Evolutionary conservation across 2,888 invertebrate species (phyloP).

Genomic region (Mythimna albipuncta): DNA sequence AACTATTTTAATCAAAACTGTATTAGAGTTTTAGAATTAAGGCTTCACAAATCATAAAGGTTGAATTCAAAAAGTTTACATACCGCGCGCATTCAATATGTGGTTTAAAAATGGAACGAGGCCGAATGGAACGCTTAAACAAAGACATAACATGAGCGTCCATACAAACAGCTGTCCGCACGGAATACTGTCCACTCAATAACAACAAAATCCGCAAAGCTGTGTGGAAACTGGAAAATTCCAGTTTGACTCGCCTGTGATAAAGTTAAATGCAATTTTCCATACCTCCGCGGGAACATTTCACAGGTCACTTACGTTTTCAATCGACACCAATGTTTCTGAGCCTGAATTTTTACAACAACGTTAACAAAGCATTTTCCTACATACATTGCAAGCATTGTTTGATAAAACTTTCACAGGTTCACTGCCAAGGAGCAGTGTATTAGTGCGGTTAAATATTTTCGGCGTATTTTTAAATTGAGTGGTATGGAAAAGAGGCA

Average conservation of each 20-base stretch:
- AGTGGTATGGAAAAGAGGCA: not conserved
- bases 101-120: constrained; percentile 39
- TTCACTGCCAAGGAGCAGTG: constrained; percentile 15
- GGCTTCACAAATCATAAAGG: not conserved
- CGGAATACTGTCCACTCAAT: constrained; percentile 39
- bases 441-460: not conserved
- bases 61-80: constrained; percentile 17
- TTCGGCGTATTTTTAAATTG: not conserved
- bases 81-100: not conserved
- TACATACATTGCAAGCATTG: constrained; percentile 11
- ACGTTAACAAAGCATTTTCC: not conserved
- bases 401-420: not conserved
- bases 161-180: constrained; percentile 26
- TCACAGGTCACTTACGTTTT: constrained; percentile 58
- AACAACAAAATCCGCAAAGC: constrained; percentile 32
- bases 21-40: not conserved
- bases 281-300: constrained; percentile 41
- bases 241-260: constrained; percentile 16
- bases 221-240: constrained; percentile 32
- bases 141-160: constrained; percentile 15
- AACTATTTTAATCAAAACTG: constrained; percentile 4
- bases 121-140: constrained; percentile 36
- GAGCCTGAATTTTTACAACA: constrained; percentile 1
- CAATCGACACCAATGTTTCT: constrained; percentile 37
- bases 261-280: constrained; percentile 47